These are phyloP conservation scores for Palythoa caribaeorum DNA, from an alignment of 92 coral and sea anemone species.

Conservation along the genomic window DNA sequence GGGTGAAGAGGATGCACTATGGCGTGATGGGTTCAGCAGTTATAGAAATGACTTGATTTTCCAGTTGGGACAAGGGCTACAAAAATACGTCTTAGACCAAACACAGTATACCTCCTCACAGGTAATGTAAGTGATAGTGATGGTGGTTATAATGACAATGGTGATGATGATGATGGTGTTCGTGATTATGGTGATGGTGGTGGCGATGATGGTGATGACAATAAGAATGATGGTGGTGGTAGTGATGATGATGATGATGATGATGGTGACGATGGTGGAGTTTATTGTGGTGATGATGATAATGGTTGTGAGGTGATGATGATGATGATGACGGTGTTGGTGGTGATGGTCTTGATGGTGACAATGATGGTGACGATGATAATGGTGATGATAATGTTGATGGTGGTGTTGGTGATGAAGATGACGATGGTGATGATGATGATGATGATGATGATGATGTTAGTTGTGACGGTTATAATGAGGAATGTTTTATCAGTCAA, in stretches of 20 bases:
- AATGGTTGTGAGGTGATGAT: too few relatives aligned
- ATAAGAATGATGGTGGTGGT: neutral
- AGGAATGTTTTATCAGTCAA: too few relatives aligned
- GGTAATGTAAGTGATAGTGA: slow-evolving; percentile 47
- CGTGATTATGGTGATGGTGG: neutral
- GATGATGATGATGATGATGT: too few relatives aligned
- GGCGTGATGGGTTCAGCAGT: slow-evolving; percentile 77
- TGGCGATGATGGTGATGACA: neutral
- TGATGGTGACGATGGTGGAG: neutral
- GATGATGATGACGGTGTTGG: too few relatives aligned
- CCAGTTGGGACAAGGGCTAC: slow-evolving; percentile 81
- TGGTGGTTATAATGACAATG: neutral
- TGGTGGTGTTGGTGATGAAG: too few relatives aligned
- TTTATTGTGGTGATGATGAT: neutral
- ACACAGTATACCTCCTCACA: slow-evolving; percentile 78
- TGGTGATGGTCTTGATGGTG: neutral
- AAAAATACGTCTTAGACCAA: slow-evolving; percentile 64
- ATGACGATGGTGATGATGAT: too few relatives aligned
- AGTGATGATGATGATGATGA: neutral
- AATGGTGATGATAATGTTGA: too few relatives aligned
- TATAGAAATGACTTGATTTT: slow-evolving; percentile 82
- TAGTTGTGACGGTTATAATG: too few relatives aligned
- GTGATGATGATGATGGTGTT: neutral
- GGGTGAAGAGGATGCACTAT: slow-evolving; percentile 68
- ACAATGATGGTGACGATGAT: neutral